Evolutionary conservation across 2,113 vertebrate genomes (phyloP), one percentile per base, ranked within the genome.

Genomic region (Nerophis lumbriciformis): DNA sequence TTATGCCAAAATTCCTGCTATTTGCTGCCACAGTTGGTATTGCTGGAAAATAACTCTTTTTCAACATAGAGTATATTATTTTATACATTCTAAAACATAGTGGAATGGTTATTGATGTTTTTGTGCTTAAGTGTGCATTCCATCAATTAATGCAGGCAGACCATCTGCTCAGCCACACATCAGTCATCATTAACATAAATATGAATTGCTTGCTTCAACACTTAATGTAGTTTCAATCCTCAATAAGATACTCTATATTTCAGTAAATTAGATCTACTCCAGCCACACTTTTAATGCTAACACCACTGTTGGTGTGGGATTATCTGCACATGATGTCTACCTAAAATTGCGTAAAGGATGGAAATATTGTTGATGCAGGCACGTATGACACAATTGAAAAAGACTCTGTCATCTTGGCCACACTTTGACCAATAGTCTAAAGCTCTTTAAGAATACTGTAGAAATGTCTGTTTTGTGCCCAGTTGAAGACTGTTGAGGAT

Each of bases 141-240:
- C 53, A 54, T 55, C 37, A 55, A 39, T 36, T 16, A 14, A 55
- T 38, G 53, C 53, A 6, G 8, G 53, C 53, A 6, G 8, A 16
- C 53, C 53, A 55, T 55, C 53, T 55, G 53, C 14, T 55, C 36
- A 55, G 53, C 15, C 15, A 6, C 53, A 55, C 36, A 55, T 55
- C 53, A 39, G 36, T 39, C 8, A 36, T 39, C 38, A 36, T 38
- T 55, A n/a, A 55, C 37, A 55, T 55, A 36, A 55, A 55, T 55
- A 14, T 16, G 14, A 55, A 55, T 15, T 38, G 36, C 36, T 36
- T 55, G 36, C 14, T 38, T 39, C n/a, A 55, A 55, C 37, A 38
- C 53, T 55, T 15, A n/a, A 39, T 55, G 38, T 38, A 39, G 9
- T 38, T 16, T 15, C 53, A 38, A 39, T 15, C 53, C 36, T 55